phyloP scores from a whole-genome alignment of 2,797 vertebrate species.

The Spinus olivaceus region DNA sequence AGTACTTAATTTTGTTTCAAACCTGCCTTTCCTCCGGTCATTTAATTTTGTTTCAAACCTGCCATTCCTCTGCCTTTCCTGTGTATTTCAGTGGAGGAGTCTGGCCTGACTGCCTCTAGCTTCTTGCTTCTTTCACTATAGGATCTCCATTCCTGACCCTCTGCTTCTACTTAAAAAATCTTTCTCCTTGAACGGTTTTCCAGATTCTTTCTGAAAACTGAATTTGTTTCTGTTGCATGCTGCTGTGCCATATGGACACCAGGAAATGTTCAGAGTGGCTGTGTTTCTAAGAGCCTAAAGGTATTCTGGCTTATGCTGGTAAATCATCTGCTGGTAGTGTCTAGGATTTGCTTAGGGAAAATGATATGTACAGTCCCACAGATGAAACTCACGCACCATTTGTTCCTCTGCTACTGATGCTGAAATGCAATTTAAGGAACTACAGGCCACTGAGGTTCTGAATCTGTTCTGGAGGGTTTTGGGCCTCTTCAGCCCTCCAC shows the following conservation, averaged over 20 bases:
- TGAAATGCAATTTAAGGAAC: not conserved
- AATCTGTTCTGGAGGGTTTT: not conserved
- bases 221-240: not conserved
- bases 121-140: not conserved
- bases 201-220: not conserved
- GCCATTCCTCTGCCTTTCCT: not conserved
- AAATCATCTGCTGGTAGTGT: not conserved
- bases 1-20: not conserved
- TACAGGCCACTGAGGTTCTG: not conserved
- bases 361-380: not conserved
- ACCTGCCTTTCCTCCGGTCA: not conserved
- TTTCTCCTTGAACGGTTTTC: not conserved
- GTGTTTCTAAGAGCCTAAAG: not conserved
- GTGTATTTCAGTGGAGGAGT: not conserved
- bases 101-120: not conserved
- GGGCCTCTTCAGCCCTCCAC: not conserved
- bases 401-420: not conserved
- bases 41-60: not conserved
- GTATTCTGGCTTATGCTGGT: not conserved
- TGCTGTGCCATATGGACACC: conserved; percentile 6
- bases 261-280: not conserved
- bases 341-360: not conserved
- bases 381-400: not conserved
- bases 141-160: not conserved
- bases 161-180: not conserved